Evolutionary conservation across 2,888 invertebrate species (phyloP), one percentile per base, ranked within the genome.

Genomic region (Eucera pruinosa): DNA sequence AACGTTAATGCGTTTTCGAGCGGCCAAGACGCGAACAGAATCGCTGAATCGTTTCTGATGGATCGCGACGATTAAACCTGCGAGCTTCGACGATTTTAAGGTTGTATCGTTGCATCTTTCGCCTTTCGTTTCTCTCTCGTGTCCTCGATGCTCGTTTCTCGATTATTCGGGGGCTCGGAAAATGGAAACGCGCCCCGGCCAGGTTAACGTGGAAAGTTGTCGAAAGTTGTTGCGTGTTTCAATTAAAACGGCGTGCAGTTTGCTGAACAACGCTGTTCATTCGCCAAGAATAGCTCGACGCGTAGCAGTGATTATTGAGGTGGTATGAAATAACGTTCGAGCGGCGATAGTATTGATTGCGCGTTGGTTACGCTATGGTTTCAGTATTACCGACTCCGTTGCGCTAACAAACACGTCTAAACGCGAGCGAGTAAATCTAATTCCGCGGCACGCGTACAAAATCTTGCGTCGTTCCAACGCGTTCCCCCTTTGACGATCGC

Each of bases 291-390:
- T 58, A 52, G 1, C 20, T 18, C 25, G 55, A 36, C 54, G 55
- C 39, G 43, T 41, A 23, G 23, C 64, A 23, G 52, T 54, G 75
- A 54, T 60, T 43, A 52, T 62, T 33, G 36, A 72, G 50, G 50
- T 39, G 55, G 18, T 57, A 62, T 25, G 64, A 60, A 67, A 66
- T 71, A 77, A 66, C 62, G 66, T 77, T 66, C 50, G 64, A 55
- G 27, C 48, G 23, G 25, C 75, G 60, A 78, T 50, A 55, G 54
- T 75, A 75, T 75, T 60, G 78, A 74, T 78, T 78, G 58, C 58
- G 25, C 36, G 68, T 52, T 67, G 67, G 76, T 67, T 55, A 55
- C 58, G 55, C 23, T 67, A 68, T 60, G 47, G 76, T 68, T 69
- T 60, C 76, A 13, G 54, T 75, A 54, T 69, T 68, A 58, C 58